Percentiles rank a stretch among this genome's conserved stretches.
Evolutionary conservation across 2,888 invertebrate genomes (phyloP).

Genomic region (Napeogenes sylphis): DNA sequence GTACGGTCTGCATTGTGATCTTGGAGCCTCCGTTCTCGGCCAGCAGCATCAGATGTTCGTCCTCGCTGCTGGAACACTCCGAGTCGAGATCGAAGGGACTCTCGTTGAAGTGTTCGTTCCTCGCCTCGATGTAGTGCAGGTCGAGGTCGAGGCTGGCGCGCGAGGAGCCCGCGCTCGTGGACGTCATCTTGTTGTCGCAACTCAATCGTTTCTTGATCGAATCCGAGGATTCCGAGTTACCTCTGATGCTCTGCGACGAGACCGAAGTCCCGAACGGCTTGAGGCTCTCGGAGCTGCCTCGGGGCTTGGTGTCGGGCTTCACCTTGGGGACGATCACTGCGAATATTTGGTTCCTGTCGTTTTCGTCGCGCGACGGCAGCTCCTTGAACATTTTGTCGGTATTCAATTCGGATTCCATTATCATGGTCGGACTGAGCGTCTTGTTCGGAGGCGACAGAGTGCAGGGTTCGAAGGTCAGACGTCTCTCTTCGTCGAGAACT

Average conservation of each 20-base stretch:
- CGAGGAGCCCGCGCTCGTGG: slow-evolving; percentile 57
- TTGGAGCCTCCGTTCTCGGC: slow-evolving; percentile 70
- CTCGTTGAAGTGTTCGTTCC: slow-evolving; percentile 53
- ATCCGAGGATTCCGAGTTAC: slow-evolving; percentile 65
- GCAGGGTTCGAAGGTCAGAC: slow-evolving; percentile 62
- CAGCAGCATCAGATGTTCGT: slow-evolving; percentile 68
- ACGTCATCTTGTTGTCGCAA: slow-evolving; percentile 65
- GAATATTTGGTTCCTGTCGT: slow-evolving; percentile 62
- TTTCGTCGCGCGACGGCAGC: slow-evolving; percentile 49
- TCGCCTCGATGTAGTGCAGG: slow-evolving; percentile 59
- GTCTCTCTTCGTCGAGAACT: slow-evolving; percentile 48
- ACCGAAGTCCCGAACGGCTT: slow-evolving; percentile 55
- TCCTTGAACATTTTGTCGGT: slow-evolving; percentile 71
- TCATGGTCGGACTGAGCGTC: slow-evolving; percentile 68
- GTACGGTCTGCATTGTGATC: slow-evolving; percentile 68
- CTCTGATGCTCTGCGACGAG: slow-evolving; percentile 63
- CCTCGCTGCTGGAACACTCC: slow-evolving; percentile 71
- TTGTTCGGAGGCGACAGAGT: slow-evolving; percentile 69
- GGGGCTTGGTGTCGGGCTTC: slow-evolving; percentile 42
- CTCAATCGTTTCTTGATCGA: slow-evolving; percentile 67
- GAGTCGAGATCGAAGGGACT: slow-evolving; percentile 59
- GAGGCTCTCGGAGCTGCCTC: slow-evolving; percentile 59
- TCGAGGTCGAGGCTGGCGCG: slow-evolving; percentile 66
- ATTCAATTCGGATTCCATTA: slow-evolving; percentile 54
- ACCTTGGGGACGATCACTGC: slow-evolving; percentile 72